Conservation (phyloP, 53 echinoderm and acorn worm species). For the Echinarachnius parma region DNA sequence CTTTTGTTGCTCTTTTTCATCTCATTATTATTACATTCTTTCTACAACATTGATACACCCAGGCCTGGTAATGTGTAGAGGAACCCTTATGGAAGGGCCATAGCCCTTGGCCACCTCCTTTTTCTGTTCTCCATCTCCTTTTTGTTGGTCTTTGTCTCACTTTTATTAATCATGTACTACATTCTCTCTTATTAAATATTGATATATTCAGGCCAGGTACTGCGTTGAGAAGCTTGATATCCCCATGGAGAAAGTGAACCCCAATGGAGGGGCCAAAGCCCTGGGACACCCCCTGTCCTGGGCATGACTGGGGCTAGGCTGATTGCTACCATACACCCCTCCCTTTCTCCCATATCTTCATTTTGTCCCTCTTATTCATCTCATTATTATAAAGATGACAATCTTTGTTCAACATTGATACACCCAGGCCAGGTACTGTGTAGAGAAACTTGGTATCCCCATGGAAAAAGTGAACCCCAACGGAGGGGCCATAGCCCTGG, state of each 20-base stretch:
- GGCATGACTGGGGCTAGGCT: slow-evolving; percentile 84
- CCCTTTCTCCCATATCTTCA: no score
- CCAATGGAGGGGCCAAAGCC: slow-evolving; percentile 91
- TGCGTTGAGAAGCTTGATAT: slow-evolving; percentile 88
- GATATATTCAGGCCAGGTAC: slow-evolving; percentile 79
- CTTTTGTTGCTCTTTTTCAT: no score
- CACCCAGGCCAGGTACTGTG: slow-evolving; percentile 83
- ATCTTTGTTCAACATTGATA: no score
- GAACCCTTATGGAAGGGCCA: slow-evolving; percentile 91
- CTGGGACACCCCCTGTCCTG: slow-evolving; percentile 88
- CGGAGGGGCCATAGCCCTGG: slow-evolving; percentile 92
- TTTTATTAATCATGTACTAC: no score
- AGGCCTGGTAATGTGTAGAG: slow-evolving; percentile 87
- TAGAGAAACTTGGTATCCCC: slow-evolving; percentile 87
- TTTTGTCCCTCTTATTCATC: no score
- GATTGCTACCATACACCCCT: slow-evolving; percentile 78
- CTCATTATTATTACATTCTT: no score
- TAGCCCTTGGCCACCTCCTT: slow-evolving; percentile 90
- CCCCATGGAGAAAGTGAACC: slow-evolving; percentile 94
- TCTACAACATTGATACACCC: no score
- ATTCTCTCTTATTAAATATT: no score
- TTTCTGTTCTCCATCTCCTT: no score
- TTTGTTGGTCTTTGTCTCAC: no score
- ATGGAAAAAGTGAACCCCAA: slow-evolving; percentile 95
- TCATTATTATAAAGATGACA: no score